Percentiles rank a stretch among this genome's conserved stretches.
These are phyloP conservation scores for Chelonus insularis DNA, from an alignment of 1,140 invertebrate genomes.

Conservation along the genomic window DNA sequence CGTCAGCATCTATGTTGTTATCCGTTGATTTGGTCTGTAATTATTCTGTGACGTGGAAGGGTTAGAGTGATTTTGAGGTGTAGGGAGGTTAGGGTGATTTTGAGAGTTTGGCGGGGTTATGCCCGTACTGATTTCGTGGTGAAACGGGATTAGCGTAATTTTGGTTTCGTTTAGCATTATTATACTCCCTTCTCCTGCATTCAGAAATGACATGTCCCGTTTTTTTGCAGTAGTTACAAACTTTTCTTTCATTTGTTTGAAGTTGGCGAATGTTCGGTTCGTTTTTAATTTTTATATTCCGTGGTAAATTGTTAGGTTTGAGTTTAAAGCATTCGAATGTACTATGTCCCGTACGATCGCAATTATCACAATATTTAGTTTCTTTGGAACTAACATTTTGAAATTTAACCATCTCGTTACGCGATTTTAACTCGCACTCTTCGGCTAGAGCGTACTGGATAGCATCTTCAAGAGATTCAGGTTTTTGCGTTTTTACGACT, in stretches of 20 bases:
- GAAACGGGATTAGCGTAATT: neutral
- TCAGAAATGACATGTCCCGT: slow-evolving; percentile 9
- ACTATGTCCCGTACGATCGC: slow-evolving; percentile 7
- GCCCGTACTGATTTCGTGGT: neutral
- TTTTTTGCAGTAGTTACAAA: slow-evolving; percentile 26
- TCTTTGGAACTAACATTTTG: slow-evolving; percentile 19
- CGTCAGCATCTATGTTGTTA: neutral
- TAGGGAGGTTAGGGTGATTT: neutral
- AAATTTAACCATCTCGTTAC: slow-evolving; percentile 14
- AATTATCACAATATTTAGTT: slow-evolving; percentile 11
- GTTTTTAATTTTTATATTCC: neutral
- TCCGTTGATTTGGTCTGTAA: neutral
- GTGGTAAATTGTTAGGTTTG: neutral
- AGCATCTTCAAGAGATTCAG: slow-evolving; percentile 24
- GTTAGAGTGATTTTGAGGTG: neutral
- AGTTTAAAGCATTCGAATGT: slow-evolving; percentile 5
- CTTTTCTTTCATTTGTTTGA: neutral
- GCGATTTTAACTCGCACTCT: slow-evolving; percentile 20
- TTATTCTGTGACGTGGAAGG: neutral
- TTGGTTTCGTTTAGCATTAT: slow-evolving; percentile 11
- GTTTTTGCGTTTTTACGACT: slow-evolving; percentile 14
- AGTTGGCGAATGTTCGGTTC: neutral
- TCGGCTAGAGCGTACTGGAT: slow-evolving; percentile 28
- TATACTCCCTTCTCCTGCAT: slow-evolving; percentile 21
- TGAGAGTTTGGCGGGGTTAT: no score